Base-by-base conservation (phyloP, 2,888 invertebrate genomes). In the Dynastes hyllus region DNA sequence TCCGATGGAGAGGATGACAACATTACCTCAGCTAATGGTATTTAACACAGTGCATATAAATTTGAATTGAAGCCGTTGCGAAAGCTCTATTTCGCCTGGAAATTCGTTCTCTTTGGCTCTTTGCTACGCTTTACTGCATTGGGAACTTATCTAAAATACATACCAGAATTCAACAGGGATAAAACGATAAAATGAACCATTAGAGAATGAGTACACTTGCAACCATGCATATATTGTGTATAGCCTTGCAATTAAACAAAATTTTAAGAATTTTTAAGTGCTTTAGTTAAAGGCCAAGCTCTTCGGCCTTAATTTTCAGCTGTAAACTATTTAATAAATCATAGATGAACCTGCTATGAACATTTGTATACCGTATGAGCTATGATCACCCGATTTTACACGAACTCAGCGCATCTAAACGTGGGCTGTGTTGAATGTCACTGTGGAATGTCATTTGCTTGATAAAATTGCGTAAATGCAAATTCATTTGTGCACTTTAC, bases 1-100 rank as follows among this genome's bases (percentile, higher is more conserved):
- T 50, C 69, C 11, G 13, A 69, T 22, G 27, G 13, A 69, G 55
- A 65, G 40, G 65, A 65, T 81, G 81, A 82, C 79, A 80, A 80
- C 79, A 80, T 82, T 81, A 81, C 82, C 81, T 82, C 82, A 78
- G 77, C 81, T 81, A 76, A 80, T 80, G 80, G 81, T 80, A 82
- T 82, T 82, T 82, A 82, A 79, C 80, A 81, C 78, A 81, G 78
- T 78, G 78, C 81, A 73, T 79, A 78, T 81, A 82, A 81, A 81
- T 69, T 69, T 69, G 45, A 69, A 69, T 45, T 69, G 13, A 29
- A 69, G 69, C 27, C 11, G 69, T 69, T 51, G 50, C 51, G 51
- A 51, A 53, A 69, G 27, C 69, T 69, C 67, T 9, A 22, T 69
- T 50, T 50, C 67, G 27, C 27, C 27, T 69, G 51, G 29, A 69